Conservation (phyloP, 2,113 vertebrate genomes). For the Puffinus mauretanicus region DNA sequence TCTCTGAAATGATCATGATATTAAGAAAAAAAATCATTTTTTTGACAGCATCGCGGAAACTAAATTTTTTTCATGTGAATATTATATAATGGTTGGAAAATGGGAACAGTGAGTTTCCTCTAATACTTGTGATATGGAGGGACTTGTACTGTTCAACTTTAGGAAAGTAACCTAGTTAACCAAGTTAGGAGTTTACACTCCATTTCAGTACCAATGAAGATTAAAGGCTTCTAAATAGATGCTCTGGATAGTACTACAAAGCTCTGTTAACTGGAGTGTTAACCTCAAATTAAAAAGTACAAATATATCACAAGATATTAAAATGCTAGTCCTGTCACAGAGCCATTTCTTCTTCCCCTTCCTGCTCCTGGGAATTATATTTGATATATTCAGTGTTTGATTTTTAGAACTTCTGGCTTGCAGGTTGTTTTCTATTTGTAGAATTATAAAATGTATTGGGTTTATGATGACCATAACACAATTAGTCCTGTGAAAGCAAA, state of each 20-base stretch:
- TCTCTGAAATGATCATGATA: not conserved
- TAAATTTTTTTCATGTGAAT: not conserved
- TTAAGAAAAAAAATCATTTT: not conserved
- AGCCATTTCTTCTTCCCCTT: not conserved
- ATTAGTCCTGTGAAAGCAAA: not conserved
- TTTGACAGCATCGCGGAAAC: conserved; percentile 1
- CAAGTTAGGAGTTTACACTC: not conserved
- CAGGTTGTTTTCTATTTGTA: not conserved
- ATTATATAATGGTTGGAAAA: not conserved
- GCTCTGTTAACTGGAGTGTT: not conserved
- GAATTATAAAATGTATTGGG: not conserved
- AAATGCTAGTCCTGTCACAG: not conserved
- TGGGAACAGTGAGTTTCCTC: not conserved
- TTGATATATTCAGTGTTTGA: not conserved
- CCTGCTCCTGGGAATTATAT: not conserved
- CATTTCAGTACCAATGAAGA: not conserved
- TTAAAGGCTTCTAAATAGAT: not conserved
- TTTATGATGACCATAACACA: not conserved
- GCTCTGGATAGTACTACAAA: not conserved
- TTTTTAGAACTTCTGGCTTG: not conserved
- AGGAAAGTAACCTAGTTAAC: not conserved
- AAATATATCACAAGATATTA: not conserved
- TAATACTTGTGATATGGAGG: not conserved
- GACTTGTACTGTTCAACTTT: not conserved
- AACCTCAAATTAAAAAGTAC: not conserved